Base-by-base conservation (phyloP, 2,888 invertebrate species). In the Crossocerus cetratus region DNA sequence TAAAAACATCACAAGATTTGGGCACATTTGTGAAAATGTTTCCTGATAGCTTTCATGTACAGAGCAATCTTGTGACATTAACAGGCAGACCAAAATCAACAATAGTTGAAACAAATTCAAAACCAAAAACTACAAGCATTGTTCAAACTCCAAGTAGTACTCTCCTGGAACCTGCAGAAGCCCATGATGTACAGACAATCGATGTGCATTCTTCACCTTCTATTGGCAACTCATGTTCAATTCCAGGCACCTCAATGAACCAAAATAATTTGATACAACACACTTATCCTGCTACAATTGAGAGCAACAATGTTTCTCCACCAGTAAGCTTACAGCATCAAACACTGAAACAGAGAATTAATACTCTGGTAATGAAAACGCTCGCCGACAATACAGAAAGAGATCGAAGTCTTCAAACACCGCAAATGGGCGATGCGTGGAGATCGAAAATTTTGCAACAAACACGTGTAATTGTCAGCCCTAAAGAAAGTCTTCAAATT, bases 11-110 rank as follows among this genome's bases (percentile, higher is more conserved):
- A 0, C 95, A 95, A 68, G 98, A 98, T 91, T 92, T 98, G 81
- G 94, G 95, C 61, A 97, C 97, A 59, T 98, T 98, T 89, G 92
- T 98, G 65, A 95, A 97, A 90, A 94, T 98, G 91, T 97, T 98
- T 89, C 96, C 97, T n/a, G 96, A 98, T 90, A 94, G 96, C 85
- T 98, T 98, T 91, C 96, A 97, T 89, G 97, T 98, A 75, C 97
- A 98, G 89, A 94, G 97, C 65, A 98, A 98, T 92, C 93, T 97
- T 90, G 97, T 97, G 84, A 96, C 96, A 69, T 91, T 97, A 80
- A 93, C 96, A 84, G 94, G 94, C 88, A 93, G 94, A 88, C 94
- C 95, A 87, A 95, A 95, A 92, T 72, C 77, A 32, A 69, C 69
- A 16, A 32, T 20, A 0, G n/a, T 55, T 49, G 77, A 82, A 23